Conservation (phyloP, 1,140 invertebrate genomes). For the Anadara kagoshimensis region DNA sequence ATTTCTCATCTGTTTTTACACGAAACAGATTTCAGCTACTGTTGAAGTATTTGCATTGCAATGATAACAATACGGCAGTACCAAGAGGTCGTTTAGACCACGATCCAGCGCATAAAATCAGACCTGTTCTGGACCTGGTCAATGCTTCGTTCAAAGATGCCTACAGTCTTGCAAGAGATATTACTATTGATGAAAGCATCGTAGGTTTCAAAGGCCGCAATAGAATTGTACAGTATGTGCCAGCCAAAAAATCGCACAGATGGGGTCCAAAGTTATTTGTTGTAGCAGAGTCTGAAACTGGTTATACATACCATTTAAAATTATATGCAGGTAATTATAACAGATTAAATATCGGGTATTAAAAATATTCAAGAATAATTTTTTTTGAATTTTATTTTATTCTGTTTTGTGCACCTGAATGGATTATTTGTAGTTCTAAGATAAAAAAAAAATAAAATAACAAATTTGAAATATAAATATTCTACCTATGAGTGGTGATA, state of each 20-base stretch:
- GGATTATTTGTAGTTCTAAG: no score
- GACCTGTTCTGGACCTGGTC: conserved; percentile 5
- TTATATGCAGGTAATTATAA: no score
- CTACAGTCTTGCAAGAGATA: background rate
- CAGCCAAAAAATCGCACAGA: conserved; percentile 11
- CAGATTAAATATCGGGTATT: no score
- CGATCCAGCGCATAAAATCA: conserved; percentile 16
- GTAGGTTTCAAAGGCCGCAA: conserved; percentile 16
- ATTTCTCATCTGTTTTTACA: background rate
- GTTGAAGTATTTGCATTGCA: conserved; percentile 3
- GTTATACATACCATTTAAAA: no score
- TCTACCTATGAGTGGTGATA: no score
- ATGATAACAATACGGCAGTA: conserved; percentile 2
- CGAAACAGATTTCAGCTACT: conserved; percentile 7
- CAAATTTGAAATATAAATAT: no score
- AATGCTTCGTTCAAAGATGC: conserved; percentile 8
- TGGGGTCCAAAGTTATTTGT: background rate
- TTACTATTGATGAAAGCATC: conserved; percentile 19
- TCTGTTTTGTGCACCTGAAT: no score
- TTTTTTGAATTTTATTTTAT: no score
- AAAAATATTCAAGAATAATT: no score
- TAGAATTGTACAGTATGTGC: conserved; percentile 12
- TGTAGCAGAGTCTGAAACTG: no score
- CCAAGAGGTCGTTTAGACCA: background rate
- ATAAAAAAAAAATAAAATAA: no score